Percentiles rank a stretch among this genome's conserved stretches.
These are phyloP conservation scores for Xiphophorus hellerii DNA, from an alignment of 2,113 vertebrate species.

Conservation along the genomic window DNA sequence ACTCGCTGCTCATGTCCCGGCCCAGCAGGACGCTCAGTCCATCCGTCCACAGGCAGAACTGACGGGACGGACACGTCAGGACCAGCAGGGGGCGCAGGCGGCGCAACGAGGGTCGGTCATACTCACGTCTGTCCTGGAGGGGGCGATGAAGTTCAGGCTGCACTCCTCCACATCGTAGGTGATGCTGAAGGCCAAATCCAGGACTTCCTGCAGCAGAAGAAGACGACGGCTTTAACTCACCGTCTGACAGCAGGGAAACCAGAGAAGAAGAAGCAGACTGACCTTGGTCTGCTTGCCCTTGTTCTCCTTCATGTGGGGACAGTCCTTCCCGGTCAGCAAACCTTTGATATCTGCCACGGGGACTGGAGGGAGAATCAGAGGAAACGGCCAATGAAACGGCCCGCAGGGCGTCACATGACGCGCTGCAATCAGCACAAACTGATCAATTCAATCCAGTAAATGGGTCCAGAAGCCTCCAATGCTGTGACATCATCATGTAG, in stretches of 20 bases:
- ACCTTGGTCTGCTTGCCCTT: conserved; percentile 97
- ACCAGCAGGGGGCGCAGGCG: not conserved
- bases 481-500: too few relatives aligned
- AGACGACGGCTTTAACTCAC: not conserved
- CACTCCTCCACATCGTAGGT: conserved; percentile 89
- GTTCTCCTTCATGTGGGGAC: conserved; percentile 93
- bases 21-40: conserved; percentile 92
- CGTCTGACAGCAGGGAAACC: not conserved
- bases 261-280: conserved; percentile 22
- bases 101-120: not conserved
- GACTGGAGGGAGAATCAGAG: conserved; percentile 75
- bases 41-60: conserved; percentile 97
- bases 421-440: not conserved
- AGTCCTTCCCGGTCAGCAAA: conserved; percentile 91
- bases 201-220: conserved; percentile 82
- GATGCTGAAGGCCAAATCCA: conserved; percentile 93
- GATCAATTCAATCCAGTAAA: too few relatives aligned
- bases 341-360: conserved; percentile 92
- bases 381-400: not conserved
- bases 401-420: too few relatives aligned
- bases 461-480: too few relatives aligned
- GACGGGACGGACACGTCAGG: not conserved
- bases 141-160: conserved; percentile 92
- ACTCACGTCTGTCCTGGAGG: conserved; percentile 91
- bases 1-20: conserved; percentile 90